Evolutionary conservation across 2,888 invertebrate genomes (phyloP).

Genomic region (Zele albiditarsus): DNA sequence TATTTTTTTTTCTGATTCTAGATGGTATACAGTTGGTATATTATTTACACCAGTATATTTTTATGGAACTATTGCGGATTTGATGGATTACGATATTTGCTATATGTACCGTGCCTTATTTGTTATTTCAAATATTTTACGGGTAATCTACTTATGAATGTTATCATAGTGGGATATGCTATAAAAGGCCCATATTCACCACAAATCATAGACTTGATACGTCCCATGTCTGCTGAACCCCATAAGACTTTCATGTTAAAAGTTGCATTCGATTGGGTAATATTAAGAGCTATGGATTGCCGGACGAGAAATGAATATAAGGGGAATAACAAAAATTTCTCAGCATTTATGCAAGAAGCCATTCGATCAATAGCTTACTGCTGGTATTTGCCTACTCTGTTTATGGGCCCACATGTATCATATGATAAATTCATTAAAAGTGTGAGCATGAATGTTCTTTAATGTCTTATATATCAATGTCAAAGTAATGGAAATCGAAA

Average conservation of each 20-base stretch:
- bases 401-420: conserved; percentile 87
- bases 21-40: conserved; percentile 76
- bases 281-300: conserved; percentile 85
- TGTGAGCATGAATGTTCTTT: conserved; percentile 61
- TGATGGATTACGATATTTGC: conserved; percentile 74
- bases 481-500: conserved; percentile 29
- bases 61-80: conserved; percentile 74
- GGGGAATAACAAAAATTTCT: conserved; percentile 61
- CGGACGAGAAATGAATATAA: conserved; percentile 76
- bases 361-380: conserved; percentile 78
- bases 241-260: conserved; percentile 76
- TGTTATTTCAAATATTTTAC: conserved; percentile 74
- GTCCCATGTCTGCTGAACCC: conserved; percentile 73
- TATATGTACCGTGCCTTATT: conserved; percentile 76
- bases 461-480: not conserved
- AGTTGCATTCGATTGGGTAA: conserved; percentile 80
- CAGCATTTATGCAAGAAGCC: conserved; percentile 73
- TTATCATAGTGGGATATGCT: conserved; percentile 75
- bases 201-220: conserved; percentile 72
- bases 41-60: conserved; percentile 74
- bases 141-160: conserved; percentile 74
- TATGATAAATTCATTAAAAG: conserved; percentile 80
- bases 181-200: conserved; percentile 74
- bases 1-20: conserved; percentile 60
- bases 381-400: conserved; percentile 88